A percentile compares a stretch with the other conserved stretches of the same genome.
These are phyloP conservation scores for Andrena minutula DNA, from an alignment of 2,888 invertebrate genomes.

Conservation along the genomic window DNA sequence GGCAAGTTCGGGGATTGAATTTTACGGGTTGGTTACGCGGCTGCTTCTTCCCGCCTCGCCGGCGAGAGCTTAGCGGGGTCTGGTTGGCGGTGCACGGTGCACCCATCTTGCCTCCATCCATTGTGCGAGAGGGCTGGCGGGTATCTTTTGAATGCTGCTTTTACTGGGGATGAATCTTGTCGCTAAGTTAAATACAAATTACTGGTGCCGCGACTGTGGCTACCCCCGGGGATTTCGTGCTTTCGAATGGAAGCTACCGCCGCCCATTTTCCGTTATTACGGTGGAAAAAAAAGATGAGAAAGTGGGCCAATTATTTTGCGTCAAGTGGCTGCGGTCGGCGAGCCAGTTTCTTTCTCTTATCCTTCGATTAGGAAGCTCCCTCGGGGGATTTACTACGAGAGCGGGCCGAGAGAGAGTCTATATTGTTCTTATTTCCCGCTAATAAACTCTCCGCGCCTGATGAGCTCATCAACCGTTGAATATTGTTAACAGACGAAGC, in stretches of 20 bases:
- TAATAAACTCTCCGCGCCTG: constrained; percentile 65
- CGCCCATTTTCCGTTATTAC: constrained; percentile 42
- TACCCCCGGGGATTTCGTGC: constrained; percentile 14
- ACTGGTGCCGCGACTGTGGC: constrained; percentile 10
- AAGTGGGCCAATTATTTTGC: constrained; percentile 69
- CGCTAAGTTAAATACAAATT: constrained; percentile 30
- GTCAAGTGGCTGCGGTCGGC: constrained; percentile 54
- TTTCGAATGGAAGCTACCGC: constrained; percentile 30
- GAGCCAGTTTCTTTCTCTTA: constrained; percentile 42
- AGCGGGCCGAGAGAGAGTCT: constrained; percentile 20
- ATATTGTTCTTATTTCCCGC: constrained; percentile 65
- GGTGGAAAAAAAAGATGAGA: constrained; percentile 11
- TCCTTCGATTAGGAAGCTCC: constrained; percentile 57
- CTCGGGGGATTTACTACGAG: constrained; percentile 39
- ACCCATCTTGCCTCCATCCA: not conserved
- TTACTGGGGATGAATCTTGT: constrained; percentile 1
- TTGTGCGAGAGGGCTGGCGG: not conserved
- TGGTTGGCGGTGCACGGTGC: too few relatives aligned
- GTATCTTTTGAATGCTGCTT: not conserved
- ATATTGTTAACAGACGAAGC: constrained; percentile 35
- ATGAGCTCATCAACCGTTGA: constrained; percentile 58
- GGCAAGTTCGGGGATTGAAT: constrained; percentile 62
- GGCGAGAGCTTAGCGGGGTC: not conserved
- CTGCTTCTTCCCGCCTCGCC: constrained; percentile 1
- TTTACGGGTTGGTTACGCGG: constrained; percentile 58